Conservation (phyloP, 2,888 invertebrate species). For the Machimus atricapillus region DNA sequence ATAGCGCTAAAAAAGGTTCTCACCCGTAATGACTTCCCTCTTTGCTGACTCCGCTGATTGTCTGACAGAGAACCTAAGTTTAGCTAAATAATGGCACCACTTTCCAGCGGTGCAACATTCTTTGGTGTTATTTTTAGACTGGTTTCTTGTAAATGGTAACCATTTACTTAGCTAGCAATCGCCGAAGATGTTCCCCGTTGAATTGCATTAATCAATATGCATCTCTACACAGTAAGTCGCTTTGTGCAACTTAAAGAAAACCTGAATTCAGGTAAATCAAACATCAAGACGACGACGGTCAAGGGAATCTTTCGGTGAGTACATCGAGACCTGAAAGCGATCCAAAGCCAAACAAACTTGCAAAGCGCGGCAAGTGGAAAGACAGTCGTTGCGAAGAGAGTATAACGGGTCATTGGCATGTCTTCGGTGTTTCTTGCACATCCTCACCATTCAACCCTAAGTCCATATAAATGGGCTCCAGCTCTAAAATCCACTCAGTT, state of each 20-base stretch:
- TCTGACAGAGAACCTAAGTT: neutral
- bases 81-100: conserved; percentile 14
- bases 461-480: conserved; percentile 42
- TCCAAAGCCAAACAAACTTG: conserved; percentile 4
- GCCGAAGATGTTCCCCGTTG: neutral
- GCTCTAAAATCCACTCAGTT: conserved; percentile 33
- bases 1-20: neutral
- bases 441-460: conserved; percentile 30
- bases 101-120: conserved; percentile 23
- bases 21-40: neutral
- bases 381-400: conserved; percentile 3
- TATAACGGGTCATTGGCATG: conserved; percentile 46
- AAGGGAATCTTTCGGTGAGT: conserved; percentile 11
- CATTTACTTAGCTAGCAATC: neutral
- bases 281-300: neutral
- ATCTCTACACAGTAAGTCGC: neutral
- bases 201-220: conserved; percentile 17
- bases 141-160: conserved; percentile 3
- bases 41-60: neutral
- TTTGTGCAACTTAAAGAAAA: conserved; percentile 4
- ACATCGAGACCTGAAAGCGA: neutral
- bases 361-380: neutral
- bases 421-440: conserved; percentile 21
- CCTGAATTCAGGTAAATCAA: conserved; percentile 33
- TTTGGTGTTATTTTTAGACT: conserved; percentile 32